phyloP scores from a whole-genome alignment of 2,797 vertebrate genomes.

The Euphonia xanthogaster region DNA sequence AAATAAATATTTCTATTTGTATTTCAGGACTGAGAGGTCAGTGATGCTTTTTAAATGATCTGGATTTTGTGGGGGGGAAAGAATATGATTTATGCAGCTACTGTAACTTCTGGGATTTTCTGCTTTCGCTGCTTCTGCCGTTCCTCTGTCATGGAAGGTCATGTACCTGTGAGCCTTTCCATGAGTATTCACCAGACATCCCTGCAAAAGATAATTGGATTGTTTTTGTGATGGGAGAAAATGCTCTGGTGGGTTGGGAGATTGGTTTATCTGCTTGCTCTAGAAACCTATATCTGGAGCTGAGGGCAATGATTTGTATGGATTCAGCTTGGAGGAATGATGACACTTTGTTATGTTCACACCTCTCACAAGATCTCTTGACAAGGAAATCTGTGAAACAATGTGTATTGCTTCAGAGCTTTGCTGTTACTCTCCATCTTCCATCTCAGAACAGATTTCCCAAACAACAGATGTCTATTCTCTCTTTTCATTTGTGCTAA shows the following conservation, averaged over 20 bases:
- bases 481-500: background rate
- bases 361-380: constrained; percentile 37
- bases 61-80: background rate
- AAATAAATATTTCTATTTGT: background rate
- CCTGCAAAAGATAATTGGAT: background rate
- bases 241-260: background rate
- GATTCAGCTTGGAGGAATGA: background rate
- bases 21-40: background rate
- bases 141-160: rapidly evolving
- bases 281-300: background rate
- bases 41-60: background rate
- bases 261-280: background rate
- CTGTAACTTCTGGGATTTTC: background rate
- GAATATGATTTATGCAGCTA: background rate
- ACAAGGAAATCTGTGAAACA: constrained; percentile 59
- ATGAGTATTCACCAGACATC: background rate
- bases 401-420: constrained; percentile 45
- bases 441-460: constrained; percentile 13
- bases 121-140: background rate
- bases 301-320: background rate
- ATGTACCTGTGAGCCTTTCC: background rate
- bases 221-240: background rate
- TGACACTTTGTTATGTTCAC: constrained; percentile 48
- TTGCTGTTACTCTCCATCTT: constrained; percentile 46
- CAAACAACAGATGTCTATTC: constrained; percentile 40